Conservation (phyloP, 1,140 invertebrate genomes). For the Heliconius melpomene region DNA sequence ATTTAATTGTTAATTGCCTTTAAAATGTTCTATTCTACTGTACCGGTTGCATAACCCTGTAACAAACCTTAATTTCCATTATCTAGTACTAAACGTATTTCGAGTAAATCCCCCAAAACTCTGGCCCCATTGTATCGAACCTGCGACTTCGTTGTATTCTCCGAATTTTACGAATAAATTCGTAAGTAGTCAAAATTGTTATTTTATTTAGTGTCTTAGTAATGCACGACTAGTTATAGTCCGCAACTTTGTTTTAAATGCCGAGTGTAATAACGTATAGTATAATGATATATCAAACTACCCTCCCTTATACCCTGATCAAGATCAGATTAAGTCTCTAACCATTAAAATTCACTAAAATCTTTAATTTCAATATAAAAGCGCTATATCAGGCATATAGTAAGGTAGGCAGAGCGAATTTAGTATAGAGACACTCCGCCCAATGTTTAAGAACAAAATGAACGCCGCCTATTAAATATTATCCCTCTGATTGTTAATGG, state of each 20-base stretch:
- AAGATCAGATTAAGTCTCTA: constrained; percentile 4
- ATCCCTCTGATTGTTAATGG: too few relatives aligned
- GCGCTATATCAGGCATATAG: too few relatives aligned
- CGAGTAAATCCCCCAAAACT: constrained; percentile 20
- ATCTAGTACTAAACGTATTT: constrained; percentile 6
- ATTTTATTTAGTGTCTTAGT: neutral
- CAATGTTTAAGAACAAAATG: too few relatives aligned
- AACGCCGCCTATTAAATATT: too few relatives aligned
- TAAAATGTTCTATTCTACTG: too few relatives aligned
- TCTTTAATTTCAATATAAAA: neutral
- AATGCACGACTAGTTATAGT: neutral
- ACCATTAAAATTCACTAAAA: neutral
- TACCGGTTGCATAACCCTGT: constrained; percentile 35
- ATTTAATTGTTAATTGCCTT: too few relatives aligned
- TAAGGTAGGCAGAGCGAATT: too few relatives aligned
- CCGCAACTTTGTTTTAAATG: neutral
- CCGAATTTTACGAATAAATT: constrained; percentile 9
- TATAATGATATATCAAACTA: constrained; percentile 5
- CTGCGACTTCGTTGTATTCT: constrained; percentile 24
- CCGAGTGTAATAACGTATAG: neutral
- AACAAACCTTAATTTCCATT: constrained; percentile 13
- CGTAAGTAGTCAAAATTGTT: neutral
- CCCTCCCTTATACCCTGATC: constrained; percentile 13
- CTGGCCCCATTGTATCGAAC: constrained; percentile 22
- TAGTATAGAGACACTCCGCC: too few relatives aligned